These are phyloP conservation scores for Conger conger DNA, from an alignment of 2,113 vertebrate genomes.

Conservation along the genomic window DNA sequence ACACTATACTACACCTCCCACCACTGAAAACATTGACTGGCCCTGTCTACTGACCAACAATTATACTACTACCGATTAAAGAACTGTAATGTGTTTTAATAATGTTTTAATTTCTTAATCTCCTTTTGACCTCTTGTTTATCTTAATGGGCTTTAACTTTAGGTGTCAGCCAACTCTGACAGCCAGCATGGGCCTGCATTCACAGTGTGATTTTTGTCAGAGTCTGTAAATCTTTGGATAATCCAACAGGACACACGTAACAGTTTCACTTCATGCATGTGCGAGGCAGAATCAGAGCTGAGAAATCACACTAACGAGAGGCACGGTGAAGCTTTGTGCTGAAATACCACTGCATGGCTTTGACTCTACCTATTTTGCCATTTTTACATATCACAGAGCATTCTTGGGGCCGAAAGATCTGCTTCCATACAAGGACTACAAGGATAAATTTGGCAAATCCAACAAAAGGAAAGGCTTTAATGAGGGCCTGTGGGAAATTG, in stretches of 20 bases:
- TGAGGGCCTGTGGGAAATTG: slow-evolving; percentile 97
- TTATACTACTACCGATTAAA: too few relatives aligned
- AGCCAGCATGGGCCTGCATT: not conserved
- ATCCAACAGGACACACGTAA: not conserved
- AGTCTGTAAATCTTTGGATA: too few relatives aligned
- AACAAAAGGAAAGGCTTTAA: slow-evolving; percentile 99
- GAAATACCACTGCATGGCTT: not conserved
- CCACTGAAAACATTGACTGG: not conserved
- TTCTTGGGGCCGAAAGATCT: slow-evolving; percentile 96
- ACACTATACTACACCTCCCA: not conserved
- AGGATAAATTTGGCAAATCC: slow-evolving; percentile 98
- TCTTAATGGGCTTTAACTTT: too few relatives aligned
- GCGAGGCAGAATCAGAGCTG: not conserved
- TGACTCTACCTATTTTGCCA: not conserved
- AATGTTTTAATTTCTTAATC: too few relatives aligned
- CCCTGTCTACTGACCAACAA: too few relatives aligned
- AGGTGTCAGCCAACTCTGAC: too few relatives aligned
- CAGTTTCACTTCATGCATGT: not conserved
- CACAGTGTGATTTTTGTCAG: not conserved
- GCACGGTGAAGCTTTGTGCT: not conserved
- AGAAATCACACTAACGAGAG: not conserved
- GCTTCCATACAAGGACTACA: slow-evolving; percentile 96
- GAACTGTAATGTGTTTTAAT: too few relatives aligned
- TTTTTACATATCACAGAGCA: slow-evolving; percentile 68
- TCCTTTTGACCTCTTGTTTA: too few relatives aligned